These are phyloP conservation scores for Dendrocopos noguchii DNA, from an alignment of 2,113 vertebrate species.

Conservation along the genomic window DNA sequence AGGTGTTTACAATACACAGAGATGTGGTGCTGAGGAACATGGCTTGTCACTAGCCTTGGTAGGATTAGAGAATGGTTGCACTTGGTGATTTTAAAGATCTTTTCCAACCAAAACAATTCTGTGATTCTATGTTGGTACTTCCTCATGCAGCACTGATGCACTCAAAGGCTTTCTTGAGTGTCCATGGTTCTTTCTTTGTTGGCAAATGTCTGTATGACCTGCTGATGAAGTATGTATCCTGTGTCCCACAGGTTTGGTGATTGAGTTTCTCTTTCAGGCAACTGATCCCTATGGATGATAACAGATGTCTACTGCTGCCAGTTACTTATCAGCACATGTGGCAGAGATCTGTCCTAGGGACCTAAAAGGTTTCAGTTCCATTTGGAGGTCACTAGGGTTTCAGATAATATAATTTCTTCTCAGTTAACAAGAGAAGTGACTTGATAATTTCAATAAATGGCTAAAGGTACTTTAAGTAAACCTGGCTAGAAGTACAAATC, in stretches of 20 bases:
- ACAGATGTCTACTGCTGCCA: background rate
- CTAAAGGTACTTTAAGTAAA: slow-evolving; percentile 2
- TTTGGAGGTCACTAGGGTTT: slow-evolving; percentile 46
- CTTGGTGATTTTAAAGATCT: too few species aligned
- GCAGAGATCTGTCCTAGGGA: background rate
- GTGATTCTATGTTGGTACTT: background rate
- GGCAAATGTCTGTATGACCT: background rate
- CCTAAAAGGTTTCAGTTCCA: slow-evolving; percentile 50
- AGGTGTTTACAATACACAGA: too few species aligned
- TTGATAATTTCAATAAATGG: slow-evolving; percentile 35
- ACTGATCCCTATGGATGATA: background rate
- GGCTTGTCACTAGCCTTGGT: too few species aligned
- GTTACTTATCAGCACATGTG: slow-evolving; percentile 36
- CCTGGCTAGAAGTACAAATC: background rate
- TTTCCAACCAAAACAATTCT: too few species aligned
- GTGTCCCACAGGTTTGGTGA: background rate
- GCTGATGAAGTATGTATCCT: background rate
- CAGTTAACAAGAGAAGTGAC: background rate
- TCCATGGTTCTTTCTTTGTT: background rate
- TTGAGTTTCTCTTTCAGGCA: slow-evolving; percentile 11
- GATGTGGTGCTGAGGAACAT: too few species aligned
- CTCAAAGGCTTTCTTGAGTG: background rate
- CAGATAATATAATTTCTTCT: slow-evolving; percentile 29
- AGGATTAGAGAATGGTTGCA: too few species aligned
- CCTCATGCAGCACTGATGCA: background rate